Evolutionary conservation across 2,797 vertebrate genomes (phyloP).

Genomic region (Loriculus beryllinus): DNA sequence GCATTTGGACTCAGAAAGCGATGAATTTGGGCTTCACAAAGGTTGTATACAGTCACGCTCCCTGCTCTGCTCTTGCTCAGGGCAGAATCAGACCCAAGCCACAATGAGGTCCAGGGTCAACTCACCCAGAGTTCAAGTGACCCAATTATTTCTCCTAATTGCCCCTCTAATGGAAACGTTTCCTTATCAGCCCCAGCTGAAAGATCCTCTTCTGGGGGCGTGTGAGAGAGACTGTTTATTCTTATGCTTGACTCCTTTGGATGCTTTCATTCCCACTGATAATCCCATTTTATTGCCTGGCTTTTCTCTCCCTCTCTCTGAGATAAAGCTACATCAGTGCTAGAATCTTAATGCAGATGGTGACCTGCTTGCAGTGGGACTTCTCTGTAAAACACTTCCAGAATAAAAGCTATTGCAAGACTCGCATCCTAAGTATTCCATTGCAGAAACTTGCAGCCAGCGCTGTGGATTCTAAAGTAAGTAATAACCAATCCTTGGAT

Average conservation of each 20-base stretch:
- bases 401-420: neutral
- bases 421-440: neutral
- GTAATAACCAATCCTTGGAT: neutral
- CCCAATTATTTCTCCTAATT: neutral
- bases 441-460: neutral
- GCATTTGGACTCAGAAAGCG: neutral
- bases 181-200: neutral
- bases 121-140: neutral
- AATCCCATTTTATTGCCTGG: constrained; percentile 8
- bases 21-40: neutral
- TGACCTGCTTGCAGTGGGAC: neutral
- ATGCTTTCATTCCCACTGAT: constrained; percentile 35
- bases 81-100: neutral
- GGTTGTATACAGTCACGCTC: neutral
- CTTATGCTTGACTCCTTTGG: neutral
- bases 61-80: neutral
- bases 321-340: neutral
- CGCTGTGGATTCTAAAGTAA: neutral
- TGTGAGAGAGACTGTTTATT: neutral
- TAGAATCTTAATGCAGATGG: neutral
- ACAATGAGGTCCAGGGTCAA: neutral
- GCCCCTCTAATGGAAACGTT: neutral
- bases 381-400: neutral
- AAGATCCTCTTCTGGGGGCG: neutral
- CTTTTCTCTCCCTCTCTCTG: neutral